Base-by-base conservation (phyloP, 1,140 invertebrate genomes). In the Drosophila ambigua region DNA sequence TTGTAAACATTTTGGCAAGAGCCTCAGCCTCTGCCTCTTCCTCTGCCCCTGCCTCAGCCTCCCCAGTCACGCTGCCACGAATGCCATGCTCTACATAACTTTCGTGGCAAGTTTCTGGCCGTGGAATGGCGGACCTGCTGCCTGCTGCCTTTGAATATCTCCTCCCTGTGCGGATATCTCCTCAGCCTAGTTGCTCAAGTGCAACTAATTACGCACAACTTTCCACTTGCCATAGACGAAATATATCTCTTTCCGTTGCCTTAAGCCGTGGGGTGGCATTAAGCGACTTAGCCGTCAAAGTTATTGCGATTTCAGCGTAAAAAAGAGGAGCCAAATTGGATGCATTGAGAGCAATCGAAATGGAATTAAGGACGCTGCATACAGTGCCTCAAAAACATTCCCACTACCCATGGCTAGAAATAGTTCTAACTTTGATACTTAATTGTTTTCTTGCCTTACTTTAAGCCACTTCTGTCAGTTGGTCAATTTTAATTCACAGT, bases 171-270 rank as follows among this genome's bases (percentile, higher is more conserved):
- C 41, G 61, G 44, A 35, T 53, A 63, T 64, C 79, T 57, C 59
- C 28, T 15, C 52, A 41, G 24, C 50, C 55, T 64, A 79, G 54
- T 73, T 80, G 74, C 64, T 83, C 79, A 77, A 82, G 64, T 79
- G 74, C 69, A 83, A 79, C 79, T 79, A 83, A 82, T 82, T 82
- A 81, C 68, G 68, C 52, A 51, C 59, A 82, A 82, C 73, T 82
- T 77, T 77, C 45, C 44, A 66, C 58, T 66, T 66, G 48, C 46
- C 79, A 65, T 61, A 72, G 61, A 73, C 62, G 68, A 73, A 77
- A 77, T 77, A 53, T 68, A 75, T 81, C 67, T 61, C 67, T 60
- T 50, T 60, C 16, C 58, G 45, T 81, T 51, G 60, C 35, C 61
- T 60, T 54, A 69, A 69, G 64, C 43, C 24, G 44, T 58, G 66